A percentile compares a stretch with the other conserved stretches of the same genome.
phyloP scores from a whole-genome alignment of 2,113 vertebrate genomes.

The Corythoichthys intestinalis region DNA sequence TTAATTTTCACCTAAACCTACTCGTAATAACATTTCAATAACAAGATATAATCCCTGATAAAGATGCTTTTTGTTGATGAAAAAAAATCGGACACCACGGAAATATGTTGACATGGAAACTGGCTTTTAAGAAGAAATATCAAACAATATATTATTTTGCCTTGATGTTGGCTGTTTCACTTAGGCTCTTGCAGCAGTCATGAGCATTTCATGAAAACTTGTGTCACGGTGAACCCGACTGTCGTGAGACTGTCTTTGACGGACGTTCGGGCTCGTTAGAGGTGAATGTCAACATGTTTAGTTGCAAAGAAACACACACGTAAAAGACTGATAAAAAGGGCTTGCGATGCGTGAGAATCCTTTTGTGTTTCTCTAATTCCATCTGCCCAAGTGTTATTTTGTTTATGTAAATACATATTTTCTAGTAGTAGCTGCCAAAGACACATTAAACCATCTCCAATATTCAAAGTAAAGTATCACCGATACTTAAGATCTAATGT shows the following conservation, averaged over 20 bases:
- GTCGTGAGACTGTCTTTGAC: background rate
- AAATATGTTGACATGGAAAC: background rate
- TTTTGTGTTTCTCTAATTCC: background rate
- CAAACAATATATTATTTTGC: background rate
- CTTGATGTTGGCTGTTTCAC: background rate
- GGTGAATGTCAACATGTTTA: background rate
- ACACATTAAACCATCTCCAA: background rate
- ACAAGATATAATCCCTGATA: too few relatives aligned
- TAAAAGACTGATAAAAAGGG: background rate
- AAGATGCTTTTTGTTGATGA: too few relatives aligned
- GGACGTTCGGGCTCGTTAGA: background rate
- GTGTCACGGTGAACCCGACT: background rate
- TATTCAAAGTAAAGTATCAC: background rate
- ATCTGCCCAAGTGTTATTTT: background rate
- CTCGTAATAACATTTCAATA: background rate
- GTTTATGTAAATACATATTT: slow-evolving; percentile 5
- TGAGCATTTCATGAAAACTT: background rate
- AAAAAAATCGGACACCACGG: too few relatives aligned
- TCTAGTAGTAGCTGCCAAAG: slow-evolving; percentile 2
- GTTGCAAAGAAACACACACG: background rate
- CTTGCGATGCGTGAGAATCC: background rate
- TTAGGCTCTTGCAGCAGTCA: background rate
- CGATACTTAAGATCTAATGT: background rate
- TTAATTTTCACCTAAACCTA: background rate
- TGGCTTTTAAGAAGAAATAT: background rate